Evolutionary conservation across 2,888 invertebrate species (phyloP).

Genomic region (Tryphoninae sp.): DNA sequence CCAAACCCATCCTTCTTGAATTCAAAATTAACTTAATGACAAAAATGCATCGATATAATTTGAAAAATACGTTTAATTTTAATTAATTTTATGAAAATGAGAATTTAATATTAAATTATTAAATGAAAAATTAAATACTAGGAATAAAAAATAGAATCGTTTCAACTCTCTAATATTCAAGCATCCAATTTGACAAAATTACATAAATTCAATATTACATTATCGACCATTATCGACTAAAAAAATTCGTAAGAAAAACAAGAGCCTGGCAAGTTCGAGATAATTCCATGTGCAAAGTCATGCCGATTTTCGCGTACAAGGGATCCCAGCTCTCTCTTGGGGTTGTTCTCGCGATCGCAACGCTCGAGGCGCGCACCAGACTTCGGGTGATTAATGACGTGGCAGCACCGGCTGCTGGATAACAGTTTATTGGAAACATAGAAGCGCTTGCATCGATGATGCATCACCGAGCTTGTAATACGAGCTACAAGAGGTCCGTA

Average conservation of each 20-base stretch:
- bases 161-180: no score
- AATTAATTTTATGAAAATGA: no score
- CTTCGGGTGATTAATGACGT: conserved; percentile 70
- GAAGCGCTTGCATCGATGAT: conserved; percentile 69
- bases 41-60: no score
- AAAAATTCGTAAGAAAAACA: neutral
- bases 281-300: conserved; percentile 29
- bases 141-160: no score
- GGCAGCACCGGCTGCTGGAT: conserved; percentile 67
- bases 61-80: no score
- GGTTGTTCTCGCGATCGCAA: conserved; percentile 55
- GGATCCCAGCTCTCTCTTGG: conserved; percentile 60
- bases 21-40: no score
- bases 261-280: neutral
- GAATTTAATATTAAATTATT: no score
- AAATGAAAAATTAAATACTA: neutral
- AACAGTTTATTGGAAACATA: conserved; percentile 74
- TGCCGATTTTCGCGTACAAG: conserved; percentile 27
- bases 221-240: no score
- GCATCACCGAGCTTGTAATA: conserved; percentile 67
- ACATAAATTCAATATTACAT: no score
- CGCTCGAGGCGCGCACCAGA: conserved; percentile 10
- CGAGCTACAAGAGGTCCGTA: conserved; percentile 19
- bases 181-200: no score
- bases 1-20: no score